Evolutionary conservation across 1,140 invertebrate genomes (phyloP).

Genomic region (Tetragonula clypearis): DNA sequence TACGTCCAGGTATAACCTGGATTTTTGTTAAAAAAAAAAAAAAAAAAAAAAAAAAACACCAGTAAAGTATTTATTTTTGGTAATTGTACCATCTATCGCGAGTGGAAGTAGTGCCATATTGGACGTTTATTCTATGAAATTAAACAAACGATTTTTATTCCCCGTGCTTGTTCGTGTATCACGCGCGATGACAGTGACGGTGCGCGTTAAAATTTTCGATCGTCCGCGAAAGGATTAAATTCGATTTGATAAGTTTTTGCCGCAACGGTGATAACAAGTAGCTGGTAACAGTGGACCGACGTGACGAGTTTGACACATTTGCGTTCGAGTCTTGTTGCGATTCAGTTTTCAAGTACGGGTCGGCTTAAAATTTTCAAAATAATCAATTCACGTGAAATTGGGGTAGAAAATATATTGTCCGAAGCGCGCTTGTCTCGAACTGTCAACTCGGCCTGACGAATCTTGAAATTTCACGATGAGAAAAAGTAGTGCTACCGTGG

Average conservation of each 20-base stretch:
- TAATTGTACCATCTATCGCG: background rate
- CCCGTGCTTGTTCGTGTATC: no score
- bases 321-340: background rate
- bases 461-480: background rate
- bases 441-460: background rate
- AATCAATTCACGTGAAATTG: no score
- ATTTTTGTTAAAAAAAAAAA: background rate
- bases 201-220: background rate
- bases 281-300: no score
- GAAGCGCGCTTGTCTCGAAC: background rate
- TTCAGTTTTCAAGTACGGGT: background rate
- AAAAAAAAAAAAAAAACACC: no score
- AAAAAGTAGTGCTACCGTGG: conserved; percentile 6
- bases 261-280: background rate
- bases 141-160: background rate
- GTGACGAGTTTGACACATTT: background rate
- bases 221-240: background rate
- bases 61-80: background rate
- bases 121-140: background rate
- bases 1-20: background rate
- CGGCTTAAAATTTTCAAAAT: background rate
- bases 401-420: background rate
- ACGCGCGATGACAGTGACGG: background rate
- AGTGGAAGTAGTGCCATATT: background rate
- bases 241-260: background rate